Conservation (phyloP, 2,113 vertebrate species). For the Alligator mississippiensis region DNA sequence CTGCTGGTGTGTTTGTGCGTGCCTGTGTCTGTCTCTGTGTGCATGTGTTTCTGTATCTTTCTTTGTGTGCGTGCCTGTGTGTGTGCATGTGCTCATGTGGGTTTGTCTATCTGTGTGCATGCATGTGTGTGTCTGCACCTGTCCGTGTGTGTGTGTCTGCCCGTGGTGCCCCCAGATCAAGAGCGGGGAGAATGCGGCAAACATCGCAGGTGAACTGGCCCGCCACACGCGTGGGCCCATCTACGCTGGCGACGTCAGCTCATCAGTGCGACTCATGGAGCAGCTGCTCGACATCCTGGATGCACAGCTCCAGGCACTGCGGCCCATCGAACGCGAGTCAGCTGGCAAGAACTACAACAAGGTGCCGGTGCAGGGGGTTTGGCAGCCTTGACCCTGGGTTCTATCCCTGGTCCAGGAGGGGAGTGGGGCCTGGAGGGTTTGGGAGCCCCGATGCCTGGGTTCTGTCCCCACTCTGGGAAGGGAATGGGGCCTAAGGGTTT, state of each 20-base stretch:
- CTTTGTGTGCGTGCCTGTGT: no score
- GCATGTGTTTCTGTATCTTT: no score
- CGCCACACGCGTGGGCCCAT: constrained; percentile 92
- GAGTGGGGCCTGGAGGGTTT: no score
- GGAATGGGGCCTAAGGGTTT: background rate
- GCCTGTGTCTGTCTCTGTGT: no score
- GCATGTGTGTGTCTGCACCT: no score
- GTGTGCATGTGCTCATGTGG: no score
- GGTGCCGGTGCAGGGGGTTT: constrained; percentile 66
- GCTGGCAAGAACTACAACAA: constrained; percentile 94
- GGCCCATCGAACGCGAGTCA: constrained; percentile 90
- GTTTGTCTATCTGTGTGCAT: no score
- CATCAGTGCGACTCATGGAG: constrained; percentile 91
- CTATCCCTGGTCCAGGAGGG: no score
- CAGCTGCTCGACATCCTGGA: constrained; percentile 95
- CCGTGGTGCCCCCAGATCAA: constrained; percentile 84
- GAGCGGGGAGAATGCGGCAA: constrained; percentile 95
- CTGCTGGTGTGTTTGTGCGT: no score
- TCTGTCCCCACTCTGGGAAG: background rate
- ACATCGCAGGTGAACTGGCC: constrained; percentile 92
- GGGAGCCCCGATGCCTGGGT: background rate
- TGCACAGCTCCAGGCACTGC: constrained; percentile 91
- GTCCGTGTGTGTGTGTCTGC: no score
- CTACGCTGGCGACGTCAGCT: constrained; percentile 94
- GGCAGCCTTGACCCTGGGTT: no score